These are phyloP conservation scores for Phyllotreta striolata DNA, from an alignment of 2,888 invertebrate genomes.

Conservation along the genomic window DNA sequence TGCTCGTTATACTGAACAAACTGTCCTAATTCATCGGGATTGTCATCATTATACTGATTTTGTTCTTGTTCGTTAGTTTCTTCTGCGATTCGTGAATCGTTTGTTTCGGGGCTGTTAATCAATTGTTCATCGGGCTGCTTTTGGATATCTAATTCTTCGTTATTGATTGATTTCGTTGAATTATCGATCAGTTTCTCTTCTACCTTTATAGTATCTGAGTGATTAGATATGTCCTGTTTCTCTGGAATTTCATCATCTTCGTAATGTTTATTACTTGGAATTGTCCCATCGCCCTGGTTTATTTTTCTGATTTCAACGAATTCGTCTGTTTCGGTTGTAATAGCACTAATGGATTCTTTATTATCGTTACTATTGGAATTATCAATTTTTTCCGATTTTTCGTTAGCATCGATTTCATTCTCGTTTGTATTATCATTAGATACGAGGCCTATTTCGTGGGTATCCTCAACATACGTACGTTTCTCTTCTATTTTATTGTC, in stretches of 20 bases:
- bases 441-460: conserved; percentile 12
- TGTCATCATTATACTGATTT: conserved; percentile 33
- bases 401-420: background rate
- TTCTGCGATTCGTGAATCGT: conserved; percentile 37
- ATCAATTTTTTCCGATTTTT: background rate
- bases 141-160: background rate
- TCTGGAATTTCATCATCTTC: background rate
- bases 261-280: background rate
- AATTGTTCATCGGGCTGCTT: conserved; percentile 26
- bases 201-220: background rate
- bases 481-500: conserved; percentile 43
- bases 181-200: background rate
- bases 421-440: background rate
- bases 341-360: background rate
- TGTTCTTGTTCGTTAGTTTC: conserved; percentile 39
- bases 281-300: background rate
- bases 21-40: conserved; percentile 39
- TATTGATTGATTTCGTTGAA: background rate
- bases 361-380: background rate
- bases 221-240: background rate
- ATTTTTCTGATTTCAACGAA: conserved; percentile 20
- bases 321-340: conserved; percentile 21
- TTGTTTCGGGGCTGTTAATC: conserved; percentile 34
- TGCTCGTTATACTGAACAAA: conserved; percentile 32
- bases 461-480: conserved; percentile 30